Evolutionary conservation across 2,797 vertebrate species (phyloP), one percentile per base, ranked within the genome.

Genomic region (Amphiprion clarkii): DNA sequence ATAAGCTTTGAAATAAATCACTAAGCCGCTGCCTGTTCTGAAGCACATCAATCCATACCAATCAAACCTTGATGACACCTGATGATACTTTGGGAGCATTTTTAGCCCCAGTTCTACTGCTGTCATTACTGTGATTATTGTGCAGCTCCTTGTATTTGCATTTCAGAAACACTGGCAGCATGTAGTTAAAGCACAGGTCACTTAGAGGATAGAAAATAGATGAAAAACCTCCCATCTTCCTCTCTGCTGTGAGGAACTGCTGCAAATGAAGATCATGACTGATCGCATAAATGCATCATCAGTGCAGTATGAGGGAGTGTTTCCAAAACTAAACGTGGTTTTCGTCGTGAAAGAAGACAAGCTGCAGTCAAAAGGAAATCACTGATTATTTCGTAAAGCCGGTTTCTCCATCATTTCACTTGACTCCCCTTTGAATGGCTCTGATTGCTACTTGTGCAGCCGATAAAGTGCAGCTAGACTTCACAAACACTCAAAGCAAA

Each of bases 391-490:
- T 52, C 19, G 51, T 71, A 77, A 76, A 67, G 58, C 16, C 42
- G 48, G 33, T 73, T 77, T 84, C 71, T 69, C 78, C 57, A 65
- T 82, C 60, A 79, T 87, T 87, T 67, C 60, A 49, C 75, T 72
- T 19, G 59, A 71, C 52, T 78, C 56, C 58, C 36, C 42, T 74
- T 58, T 88, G 86, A 91, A 90, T 86, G 11, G 69, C 66, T 54
- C 63, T 90, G 89, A 92, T 92, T 93, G 88, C 88, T 84, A 81
- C 82, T 81, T 78, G 83, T 86, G 73, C 13, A 21, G 76, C 54
- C 58, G 27, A 54, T 56, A 87, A 79, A 88, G 79, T 77, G 56
- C 67, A 79, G 57, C 79, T 23, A 71, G 83, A 78, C 81, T 87
- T 79, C 71, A 82, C 78, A 79, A 89, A 90, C 78, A 87, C 85